A percentile compares a stretch with the other conserved stretches of the same genome.
Conservation (phyloP, 1,140 invertebrate species). For the Orchestia grillus region DNA sequence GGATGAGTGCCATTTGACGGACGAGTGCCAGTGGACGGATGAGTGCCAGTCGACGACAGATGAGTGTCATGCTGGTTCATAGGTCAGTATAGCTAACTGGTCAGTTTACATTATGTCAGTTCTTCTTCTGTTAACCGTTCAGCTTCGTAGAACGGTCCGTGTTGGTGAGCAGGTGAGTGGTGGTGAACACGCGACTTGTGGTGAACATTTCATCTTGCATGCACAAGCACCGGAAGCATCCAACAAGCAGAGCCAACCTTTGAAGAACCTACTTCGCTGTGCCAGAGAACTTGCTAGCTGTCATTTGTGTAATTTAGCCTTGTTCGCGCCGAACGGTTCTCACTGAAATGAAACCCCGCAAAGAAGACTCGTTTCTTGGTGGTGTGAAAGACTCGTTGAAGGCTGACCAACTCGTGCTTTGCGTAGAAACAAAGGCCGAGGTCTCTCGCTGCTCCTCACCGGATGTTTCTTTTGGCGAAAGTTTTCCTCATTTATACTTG, state of each 20-base stretch:
- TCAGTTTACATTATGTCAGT: neutral
- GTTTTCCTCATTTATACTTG: neutral
- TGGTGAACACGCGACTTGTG: neutral
- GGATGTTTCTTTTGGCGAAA: neutral
- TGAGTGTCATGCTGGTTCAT: too few relatives aligned
- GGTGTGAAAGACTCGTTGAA: neutral
- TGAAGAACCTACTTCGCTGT: neutral
- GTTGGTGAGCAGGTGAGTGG: neutral
- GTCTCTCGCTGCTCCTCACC: neutral
- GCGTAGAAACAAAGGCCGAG: neutral
- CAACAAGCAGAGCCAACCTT: neutral
- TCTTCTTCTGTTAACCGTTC: neutral
- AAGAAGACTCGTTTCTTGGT: too few relatives aligned
- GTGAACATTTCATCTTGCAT: neutral
- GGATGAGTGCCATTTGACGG: too few relatives aligned
- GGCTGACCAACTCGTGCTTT: neutral
- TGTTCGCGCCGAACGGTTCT: neutral
- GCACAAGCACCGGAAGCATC: neutral
- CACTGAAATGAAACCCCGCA: neutral
- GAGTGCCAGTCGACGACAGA: too few relatives aligned
- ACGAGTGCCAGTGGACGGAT: too few relatives aligned
- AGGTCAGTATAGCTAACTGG: too few relatives aligned
- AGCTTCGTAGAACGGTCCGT: neutral
- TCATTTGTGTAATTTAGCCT: neutral
- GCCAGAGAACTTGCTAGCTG: neutral